phyloP scores from a whole-genome alignment of 2,888 invertebrate genomes.

The Trachelus iudaicus region DNA sequence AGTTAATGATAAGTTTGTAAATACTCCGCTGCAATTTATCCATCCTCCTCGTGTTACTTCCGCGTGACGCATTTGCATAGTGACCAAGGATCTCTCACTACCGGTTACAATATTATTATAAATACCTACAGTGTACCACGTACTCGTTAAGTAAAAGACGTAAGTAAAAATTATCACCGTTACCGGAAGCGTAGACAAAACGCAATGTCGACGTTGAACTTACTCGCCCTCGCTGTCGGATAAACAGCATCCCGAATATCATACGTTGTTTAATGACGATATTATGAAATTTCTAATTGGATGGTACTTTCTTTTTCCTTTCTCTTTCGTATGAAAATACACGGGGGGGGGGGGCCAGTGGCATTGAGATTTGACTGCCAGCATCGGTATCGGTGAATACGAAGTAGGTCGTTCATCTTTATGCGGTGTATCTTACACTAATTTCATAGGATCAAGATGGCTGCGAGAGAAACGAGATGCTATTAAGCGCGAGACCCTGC shows the following conservation, averaged over 20 bases:
- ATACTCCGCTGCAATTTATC: background rate
- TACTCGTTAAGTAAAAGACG: conserved; percentile 51
- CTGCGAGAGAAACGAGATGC: conserved; percentile 40
- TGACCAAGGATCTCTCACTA: conserved; percentile 61
- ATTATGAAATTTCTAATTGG: background rate
- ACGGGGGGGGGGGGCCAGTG: background rate
- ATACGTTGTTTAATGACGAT: background rate
- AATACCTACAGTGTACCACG: conserved; percentile 29
- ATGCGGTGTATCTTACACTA: conserved; percentile 45
- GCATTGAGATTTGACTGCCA: background rate
- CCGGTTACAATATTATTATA: conserved; percentile 52
- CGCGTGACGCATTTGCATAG: conserved; percentile 26
- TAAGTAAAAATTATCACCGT: conserved; percentile 62
- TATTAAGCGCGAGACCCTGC: background rate
- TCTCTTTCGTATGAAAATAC: background rate
- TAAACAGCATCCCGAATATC: background rate
- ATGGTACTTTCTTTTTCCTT: background rate
- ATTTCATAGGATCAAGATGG: conserved; percentile 37
- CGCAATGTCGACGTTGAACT: conserved; percentile 38
- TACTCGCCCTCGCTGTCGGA: background rate
- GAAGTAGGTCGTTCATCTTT: background rate
- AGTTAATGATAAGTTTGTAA: background rate
- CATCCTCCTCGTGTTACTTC: background rate
- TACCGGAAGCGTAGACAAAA: conserved; percentile 54
- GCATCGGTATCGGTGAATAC: background rate